Evolutionary conservation across 1,140 invertebrate species (phyloP).

Genomic region (Potamilus streckersoni): DNA sequence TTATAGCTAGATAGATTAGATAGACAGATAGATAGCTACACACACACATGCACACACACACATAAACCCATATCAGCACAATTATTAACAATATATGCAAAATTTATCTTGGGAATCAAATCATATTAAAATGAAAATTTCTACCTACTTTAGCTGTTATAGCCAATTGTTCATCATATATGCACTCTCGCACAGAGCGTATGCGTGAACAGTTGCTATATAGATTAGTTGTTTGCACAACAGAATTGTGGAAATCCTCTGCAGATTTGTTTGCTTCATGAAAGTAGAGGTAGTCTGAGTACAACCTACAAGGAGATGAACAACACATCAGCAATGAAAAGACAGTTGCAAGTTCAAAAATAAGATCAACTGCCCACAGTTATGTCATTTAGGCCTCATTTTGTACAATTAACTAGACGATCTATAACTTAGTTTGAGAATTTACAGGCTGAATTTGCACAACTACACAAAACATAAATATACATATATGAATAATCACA

Average conservation of each 20-base stretch:
- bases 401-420: no score
- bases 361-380: neutral
- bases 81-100: no score
- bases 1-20: no score
- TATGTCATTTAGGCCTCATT: neutral
- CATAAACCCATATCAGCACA: no score
- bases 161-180: slow-evolving; percentile 13
- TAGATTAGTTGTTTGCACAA: slow-evolving; percentile 1
- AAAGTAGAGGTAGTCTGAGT: slow-evolving; percentile 61
- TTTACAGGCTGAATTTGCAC: no score
- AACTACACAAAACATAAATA: no score
- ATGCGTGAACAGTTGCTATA: slow-evolving; percentile 12
- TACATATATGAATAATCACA: no score
- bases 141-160: slow-evolving; percentile 23
- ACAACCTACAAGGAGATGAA: slow-evolving; percentile 47
- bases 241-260: slow-evolving; percentile 41
- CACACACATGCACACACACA: no score
- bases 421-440: no score
- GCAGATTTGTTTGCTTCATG: slow-evolving; percentile 46
- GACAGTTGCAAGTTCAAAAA: neutral
- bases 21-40: no score
- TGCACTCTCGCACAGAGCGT: slow-evolving; percentile 11
- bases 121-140: no score
- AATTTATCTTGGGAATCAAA: no score
- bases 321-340: neutral